Conservation (phyloP, 2,797 vertebrate species). For the Pseudomugil tenellus region DNA sequence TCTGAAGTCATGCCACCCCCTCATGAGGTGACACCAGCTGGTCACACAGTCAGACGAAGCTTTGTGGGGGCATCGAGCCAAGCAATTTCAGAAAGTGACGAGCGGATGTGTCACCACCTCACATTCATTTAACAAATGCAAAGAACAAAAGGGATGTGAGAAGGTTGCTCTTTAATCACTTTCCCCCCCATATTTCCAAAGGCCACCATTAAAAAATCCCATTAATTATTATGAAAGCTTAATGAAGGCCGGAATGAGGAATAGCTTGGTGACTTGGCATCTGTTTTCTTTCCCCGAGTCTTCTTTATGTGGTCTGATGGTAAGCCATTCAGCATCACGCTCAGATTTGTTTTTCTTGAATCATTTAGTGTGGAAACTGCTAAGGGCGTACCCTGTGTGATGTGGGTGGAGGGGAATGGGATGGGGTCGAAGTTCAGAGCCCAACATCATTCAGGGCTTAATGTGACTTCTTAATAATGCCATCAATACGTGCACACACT, state of each 20-base stretch:
- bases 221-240: conserved; percentile 68
- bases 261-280: conserved; percentile 18
- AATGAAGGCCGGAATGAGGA: conserved; percentile 55
- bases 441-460: conserved; percentile 18
- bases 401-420: conserved; percentile 9
- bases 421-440: conserved; percentile 38
- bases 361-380: conserved; percentile 55
- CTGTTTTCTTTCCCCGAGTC: conserved; percentile 5
- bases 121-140: conserved; percentile 30
- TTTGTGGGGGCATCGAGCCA: conserved; percentile 17
- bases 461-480: conserved; percentile 32
- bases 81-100: conserved; percentile 22
- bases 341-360: conserved; percentile 45
- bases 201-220: conserved; percentile 61
- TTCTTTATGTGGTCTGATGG: conserved; percentile 13
- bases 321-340: conserved; percentile 16
- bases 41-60: conserved; percentile 29
- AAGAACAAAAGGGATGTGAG: conserved; percentile 31
- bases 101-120: conserved; percentile 31
- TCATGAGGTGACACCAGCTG: conserved; percentile 26
- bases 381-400: conserved; percentile 39
- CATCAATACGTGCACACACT: conserved; percentile 8
- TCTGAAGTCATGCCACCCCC: conserved; percentile 27
- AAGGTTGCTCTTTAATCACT: conserved; percentile 27
- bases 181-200: conserved; percentile 53